A percentile compares a stretch with the other conserved stretches of the same genome.
These are phyloP conservation scores for Suricata suricatta DNA, from an alignment of 2,113 vertebrate species.

Conservation along the genomic window DNA sequence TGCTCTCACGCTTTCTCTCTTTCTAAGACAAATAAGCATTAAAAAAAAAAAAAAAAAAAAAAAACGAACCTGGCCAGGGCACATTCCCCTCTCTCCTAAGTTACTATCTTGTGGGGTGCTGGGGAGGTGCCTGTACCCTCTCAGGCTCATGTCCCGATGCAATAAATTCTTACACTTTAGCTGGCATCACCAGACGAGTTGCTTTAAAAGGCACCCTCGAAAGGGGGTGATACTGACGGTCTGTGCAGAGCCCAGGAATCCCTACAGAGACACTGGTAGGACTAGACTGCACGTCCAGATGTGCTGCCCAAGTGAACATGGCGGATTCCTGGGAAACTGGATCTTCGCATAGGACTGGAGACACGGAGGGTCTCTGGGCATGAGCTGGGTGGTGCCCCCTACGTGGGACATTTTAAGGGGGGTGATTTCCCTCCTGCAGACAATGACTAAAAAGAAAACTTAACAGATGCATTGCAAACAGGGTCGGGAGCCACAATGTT, in stretches of 20 bases:
- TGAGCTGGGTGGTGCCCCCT: neutral
- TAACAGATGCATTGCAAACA: neutral
- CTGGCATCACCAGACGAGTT: neutral
- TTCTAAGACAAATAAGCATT: too few species aligned
- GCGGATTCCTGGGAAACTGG: neutral
- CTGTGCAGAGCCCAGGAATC: neutral
- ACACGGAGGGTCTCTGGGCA: neutral
- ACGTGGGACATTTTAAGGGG: neutral
- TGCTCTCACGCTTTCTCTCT: too few species aligned
- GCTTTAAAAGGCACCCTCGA: neutral
- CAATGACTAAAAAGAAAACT: neutral
- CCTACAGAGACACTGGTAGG: fast-evolving
- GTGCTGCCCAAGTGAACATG: neutral
- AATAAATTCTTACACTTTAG: neutral
- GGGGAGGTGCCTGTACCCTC: neutral
- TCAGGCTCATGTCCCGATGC: neutral
- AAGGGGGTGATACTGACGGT: neutral
- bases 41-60: too few species aligned
- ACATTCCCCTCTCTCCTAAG: neutral
- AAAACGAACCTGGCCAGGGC: neutral
- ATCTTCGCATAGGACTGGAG: neutral
- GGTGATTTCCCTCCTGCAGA: neutral
- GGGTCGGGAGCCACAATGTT: neutral
- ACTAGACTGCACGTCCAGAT: neutral
- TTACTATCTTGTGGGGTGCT: neutral